Evolutionary conservation across 1,140 invertebrate species (phyloP).

Genomic region (Cotesia typhae): DNA sequence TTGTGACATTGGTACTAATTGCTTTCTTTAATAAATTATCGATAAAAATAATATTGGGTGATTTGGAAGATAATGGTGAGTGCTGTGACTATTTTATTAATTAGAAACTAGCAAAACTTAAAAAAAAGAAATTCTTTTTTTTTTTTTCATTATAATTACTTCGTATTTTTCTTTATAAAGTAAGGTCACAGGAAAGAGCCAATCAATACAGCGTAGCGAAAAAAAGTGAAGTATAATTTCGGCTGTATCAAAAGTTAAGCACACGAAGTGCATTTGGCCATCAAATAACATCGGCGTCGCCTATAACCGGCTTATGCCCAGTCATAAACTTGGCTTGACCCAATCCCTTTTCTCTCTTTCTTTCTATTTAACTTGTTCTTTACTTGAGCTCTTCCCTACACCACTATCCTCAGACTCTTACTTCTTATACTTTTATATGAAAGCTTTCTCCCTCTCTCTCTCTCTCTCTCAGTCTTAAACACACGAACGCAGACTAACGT

Average conservation of each 20-base stretch:
- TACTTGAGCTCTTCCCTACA: slow-evolving; percentile 30
- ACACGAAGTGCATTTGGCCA: slow-evolving; percentile 65
- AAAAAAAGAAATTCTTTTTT: background rate
- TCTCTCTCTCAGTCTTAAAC: too few species aligned
- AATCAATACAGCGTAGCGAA: background rate
- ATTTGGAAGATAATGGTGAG: too few species aligned
- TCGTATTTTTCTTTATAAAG: background rate
- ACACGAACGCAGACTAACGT: background rate
- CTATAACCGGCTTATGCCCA: slow-evolving; percentile 66
- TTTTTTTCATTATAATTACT: background rate
- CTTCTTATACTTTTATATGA: background rate
- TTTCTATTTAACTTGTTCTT: slow-evolving; percentile 50
- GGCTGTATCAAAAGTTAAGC: slow-evolving; percentile 41
- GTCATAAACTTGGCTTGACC: slow-evolving; percentile 63
- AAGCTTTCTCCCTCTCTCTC: background rate
- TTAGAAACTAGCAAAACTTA: background rate
- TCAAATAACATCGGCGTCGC: slow-evolving; percentile 67
- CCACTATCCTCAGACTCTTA: slow-evolving; percentile 22
- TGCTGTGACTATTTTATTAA: too few species aligned
- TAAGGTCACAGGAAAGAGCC: background rate
- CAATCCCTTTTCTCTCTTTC: slow-evolving; percentile 48
- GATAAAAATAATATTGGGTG: too few species aligned
- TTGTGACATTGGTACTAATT: too few species aligned
- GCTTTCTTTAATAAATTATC: too few species aligned
- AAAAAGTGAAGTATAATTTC: slow-evolving; percentile 4